Conservation (phyloP, 2,113 vertebrate genomes). For the Brachypodius melanocephalos region DNA sequence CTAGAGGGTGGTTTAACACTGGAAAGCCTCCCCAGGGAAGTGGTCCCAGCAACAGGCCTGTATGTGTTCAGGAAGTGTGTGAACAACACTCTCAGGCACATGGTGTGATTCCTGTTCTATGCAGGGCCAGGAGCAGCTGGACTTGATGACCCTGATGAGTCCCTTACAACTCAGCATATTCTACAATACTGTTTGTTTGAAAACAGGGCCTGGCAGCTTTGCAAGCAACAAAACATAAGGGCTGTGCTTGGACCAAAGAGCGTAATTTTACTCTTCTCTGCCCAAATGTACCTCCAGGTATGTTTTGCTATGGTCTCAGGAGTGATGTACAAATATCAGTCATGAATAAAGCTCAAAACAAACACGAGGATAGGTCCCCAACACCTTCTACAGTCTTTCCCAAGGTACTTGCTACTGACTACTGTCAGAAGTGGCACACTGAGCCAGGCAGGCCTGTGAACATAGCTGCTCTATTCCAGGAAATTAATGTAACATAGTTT, state of each 20-base stretch:
- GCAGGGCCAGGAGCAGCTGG: background rate
- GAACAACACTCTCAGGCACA: background rate
- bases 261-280: background rate
- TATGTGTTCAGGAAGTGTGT: background rate
- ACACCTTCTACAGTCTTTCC: background rate
- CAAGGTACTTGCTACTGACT: background rate
- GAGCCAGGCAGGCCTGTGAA: accelerated
- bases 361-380: background rate
- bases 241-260: background rate
- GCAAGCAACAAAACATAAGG: background rate
- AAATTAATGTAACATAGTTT: background rate
- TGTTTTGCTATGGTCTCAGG: background rate
- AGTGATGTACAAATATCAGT: background rate
- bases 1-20: background rate
- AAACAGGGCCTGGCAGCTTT: background rate
- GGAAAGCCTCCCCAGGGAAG: background rate
- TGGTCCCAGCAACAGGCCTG: background rate
- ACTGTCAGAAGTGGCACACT: background rate
- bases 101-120: background rate
- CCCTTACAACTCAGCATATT: background rate
- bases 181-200: background rate
- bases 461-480: background rate
- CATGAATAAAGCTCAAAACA: background rate
- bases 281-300: background rate
- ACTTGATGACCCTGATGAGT: background rate